phyloP scores from a whole-genome alignment of 2,113 vertebrate genomes.

The Regulus satrapa region DNA sequence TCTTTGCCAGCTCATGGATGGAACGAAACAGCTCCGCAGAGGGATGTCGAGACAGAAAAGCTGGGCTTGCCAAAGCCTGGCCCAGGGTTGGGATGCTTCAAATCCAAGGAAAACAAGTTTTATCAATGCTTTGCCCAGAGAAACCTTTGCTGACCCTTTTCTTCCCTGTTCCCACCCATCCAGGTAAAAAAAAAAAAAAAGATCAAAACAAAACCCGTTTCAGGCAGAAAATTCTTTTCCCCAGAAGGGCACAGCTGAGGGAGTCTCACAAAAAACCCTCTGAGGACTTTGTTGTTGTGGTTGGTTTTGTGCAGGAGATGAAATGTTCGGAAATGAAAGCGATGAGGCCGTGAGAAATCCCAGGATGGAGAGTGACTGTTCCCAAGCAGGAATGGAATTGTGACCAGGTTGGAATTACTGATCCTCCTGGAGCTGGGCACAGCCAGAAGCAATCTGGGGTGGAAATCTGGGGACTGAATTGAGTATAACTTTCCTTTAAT shows the following conservation, averaged over 20 bases:
- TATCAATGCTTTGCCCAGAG: neutral
- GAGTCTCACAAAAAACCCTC: neutral
- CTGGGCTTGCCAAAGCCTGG: neutral
- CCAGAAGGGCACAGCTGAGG: neutral
- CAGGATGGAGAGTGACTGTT: neutral
- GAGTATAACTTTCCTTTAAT: neutral
- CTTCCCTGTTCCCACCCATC: neutral
- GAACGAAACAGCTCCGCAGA: neutral
- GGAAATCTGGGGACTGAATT: neutral
- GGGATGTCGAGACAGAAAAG: neutral
- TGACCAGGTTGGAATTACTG: neutral
- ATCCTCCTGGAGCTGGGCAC: neutral
- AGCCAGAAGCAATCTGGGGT: neutral
- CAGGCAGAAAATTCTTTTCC: neutral
- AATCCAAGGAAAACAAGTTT: fast-evolving
- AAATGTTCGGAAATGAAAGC: neutral
- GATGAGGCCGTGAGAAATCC: neutral
- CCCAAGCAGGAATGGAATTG: neutral
- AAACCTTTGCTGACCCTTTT: neutral
- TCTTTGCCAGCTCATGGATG: neutral
- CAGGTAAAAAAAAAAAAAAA: neutral
- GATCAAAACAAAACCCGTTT: neutral
- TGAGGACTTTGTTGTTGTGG: neutral
- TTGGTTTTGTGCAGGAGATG: neutral
- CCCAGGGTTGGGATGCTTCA: neutral